Base-by-base conservation (phyloP, 2,797 vertebrate species). In the Heteromormyrus szaboi region DNA sequence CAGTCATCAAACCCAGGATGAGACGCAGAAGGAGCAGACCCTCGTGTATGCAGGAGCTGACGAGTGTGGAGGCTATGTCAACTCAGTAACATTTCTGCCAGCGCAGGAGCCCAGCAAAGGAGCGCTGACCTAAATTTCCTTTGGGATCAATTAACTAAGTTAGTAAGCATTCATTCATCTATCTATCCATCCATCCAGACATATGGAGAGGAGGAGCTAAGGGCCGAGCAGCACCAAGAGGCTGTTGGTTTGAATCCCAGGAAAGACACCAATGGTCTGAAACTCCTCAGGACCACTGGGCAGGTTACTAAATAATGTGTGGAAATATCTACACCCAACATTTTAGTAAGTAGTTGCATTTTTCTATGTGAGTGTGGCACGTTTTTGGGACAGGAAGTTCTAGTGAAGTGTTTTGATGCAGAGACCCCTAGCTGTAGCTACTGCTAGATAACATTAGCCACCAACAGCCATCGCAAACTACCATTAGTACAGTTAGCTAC, bases 1-100 rank as follows among this genome's bases (percentile, higher is more conserved):
- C 92, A 89, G 90, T 92, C 92, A 93, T 93, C 92, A 93, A 93
- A 93, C 91, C 88, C 89, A 88, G 89, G 72, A 79, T 3, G 37
- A 79, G 33, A 46, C 0, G 33, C 72, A 79, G 72, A 79, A 79
- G 72, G 72, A 44, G 37, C 5, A 79, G 72, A 44, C 72, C 17
- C 6, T 79, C 2, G 37, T n/a, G 72, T 19, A 6, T 3, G 33
- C 37, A 29, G 33, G 72, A 44, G 37, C 37, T 41, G 72, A 72
- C 33, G 4, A 7, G 33, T 19, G 6, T 19, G 33, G 37, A 76
- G 33, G 72, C 37, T 3, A 19, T 1, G 72, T 76, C 14, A 76
- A 76, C 41, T 79, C 37, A n/a, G 17, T 44, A 41, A 19, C 19
- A 7, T 44, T 7, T 79, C 72, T 8, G 14, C 19, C 41, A 9